Evolutionary conservation across 1,140 invertebrate species (phyloP), one percentile per base, ranked within the genome.

Genomic region (Drosophila ambigua): DNA sequence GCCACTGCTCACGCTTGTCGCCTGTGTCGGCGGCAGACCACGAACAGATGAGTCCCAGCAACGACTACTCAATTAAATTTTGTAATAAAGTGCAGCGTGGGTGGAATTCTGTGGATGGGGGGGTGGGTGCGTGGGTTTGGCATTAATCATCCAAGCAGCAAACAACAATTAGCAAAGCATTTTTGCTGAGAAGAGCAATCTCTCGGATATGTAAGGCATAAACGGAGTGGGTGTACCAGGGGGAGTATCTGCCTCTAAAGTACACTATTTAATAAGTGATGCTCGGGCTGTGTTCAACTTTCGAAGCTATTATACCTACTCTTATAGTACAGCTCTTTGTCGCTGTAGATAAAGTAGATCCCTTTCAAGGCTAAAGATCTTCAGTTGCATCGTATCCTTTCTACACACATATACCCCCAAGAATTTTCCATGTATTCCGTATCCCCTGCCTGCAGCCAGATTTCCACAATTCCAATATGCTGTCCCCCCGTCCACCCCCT

Each of bases 1-100:
- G 2, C 31, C 31, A 8, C 2, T 8, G 8, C 8, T 8, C 8
- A 9, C 31, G 3, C 9, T 13, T 13, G 35, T 39, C 76, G 51
- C 52, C 57, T 48, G 54, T 79, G 77, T 79, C 53, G 63, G 26
- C 59, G 72, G 61, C 73, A 77, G 51, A 43, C 44, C 52, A 53
- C 65, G 58, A 31, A 23, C 79, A 68, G 79, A 78, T 80, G 81
- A 75, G 68, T 64, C 46, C 49, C 71, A 51, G 77, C 72, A 68
- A 60, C 75, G 69, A 82, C 72, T 77, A 90, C 81, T 90, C 85
- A 90, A 90, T 90, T 90, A 85, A 82, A 82, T 82, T 85, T 87
- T 87, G 46, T 67, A 67, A 90, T 73, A 74, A 76, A 72, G 49
- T 45, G 58, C 71, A 43, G 44, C 55, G 46, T 20, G 46, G 58